Conservation (phyloP, 2,888 invertebrate genomes). For the Diaphora mendica region DNA sequence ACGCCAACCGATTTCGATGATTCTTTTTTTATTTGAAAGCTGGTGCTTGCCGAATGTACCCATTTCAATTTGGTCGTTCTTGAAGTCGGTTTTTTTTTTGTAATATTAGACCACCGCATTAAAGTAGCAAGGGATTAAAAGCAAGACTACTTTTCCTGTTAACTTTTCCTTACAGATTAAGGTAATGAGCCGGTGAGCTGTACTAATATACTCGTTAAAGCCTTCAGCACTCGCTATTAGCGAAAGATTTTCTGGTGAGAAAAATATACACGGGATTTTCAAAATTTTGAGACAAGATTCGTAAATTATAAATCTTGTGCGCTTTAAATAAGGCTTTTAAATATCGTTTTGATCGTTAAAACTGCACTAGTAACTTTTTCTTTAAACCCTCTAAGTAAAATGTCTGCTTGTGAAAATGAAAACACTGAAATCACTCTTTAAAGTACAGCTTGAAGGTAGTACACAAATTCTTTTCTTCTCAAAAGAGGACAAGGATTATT, state of each 20-base stretch:
- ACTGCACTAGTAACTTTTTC: background rate
- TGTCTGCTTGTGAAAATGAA: too few species aligned
- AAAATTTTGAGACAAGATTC: too few species aligned
- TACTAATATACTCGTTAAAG: conserved; percentile 13
- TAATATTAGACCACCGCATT: too few species aligned
- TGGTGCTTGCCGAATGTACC: too few species aligned
- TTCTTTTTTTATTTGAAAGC: too few species aligned
- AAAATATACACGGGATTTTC: background rate
- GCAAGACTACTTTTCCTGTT: background rate
- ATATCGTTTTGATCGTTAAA: background rate
- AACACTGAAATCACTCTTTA: too few species aligned
- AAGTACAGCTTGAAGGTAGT: too few species aligned
- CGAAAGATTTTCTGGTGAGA: conserved; percentile 1
- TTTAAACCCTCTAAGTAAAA: background rate
- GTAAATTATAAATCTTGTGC: background rate
- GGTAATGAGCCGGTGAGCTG: conserved; percentile 39
- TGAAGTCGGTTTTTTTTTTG: too few species aligned
- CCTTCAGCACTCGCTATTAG: conserved; percentile 13
- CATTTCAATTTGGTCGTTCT: too few species aligned
- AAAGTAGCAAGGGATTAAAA: background rate
- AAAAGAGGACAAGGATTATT: too few species aligned
- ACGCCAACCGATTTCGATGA: too few species aligned
- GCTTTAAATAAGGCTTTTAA: background rate
- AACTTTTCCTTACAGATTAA: background rate
- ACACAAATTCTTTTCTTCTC: too few species aligned